A percentile compares a stretch with the other conserved stretches of the same genome.
These are phyloP conservation scores for Tetropium fuscum DNA, from an alignment of 2,888 invertebrate genomes.

Conservation along the genomic window DNA sequence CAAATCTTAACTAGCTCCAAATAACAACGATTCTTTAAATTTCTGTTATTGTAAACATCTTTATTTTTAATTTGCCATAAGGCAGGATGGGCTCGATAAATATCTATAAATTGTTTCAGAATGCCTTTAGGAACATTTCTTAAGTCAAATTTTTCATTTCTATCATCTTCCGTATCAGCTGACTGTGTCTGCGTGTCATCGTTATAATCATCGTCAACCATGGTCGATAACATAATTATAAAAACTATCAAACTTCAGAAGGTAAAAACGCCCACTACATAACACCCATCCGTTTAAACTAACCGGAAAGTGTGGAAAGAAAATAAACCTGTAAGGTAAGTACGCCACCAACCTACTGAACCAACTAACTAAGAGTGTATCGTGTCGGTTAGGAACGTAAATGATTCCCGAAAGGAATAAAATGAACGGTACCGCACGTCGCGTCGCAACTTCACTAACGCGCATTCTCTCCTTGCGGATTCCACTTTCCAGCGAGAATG, in stretches of 20 bases:
- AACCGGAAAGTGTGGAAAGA: neutral
- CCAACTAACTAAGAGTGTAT: neutral
- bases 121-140: constrained; percentile 2
- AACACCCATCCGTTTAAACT: too few species aligned
- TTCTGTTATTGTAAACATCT: constrained; percentile 1
- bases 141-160: constrained; percentile 1
- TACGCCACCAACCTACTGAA: neutral
- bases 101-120: constrained; percentile 10
- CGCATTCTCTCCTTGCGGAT: neutral
- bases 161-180: constrained; percentile 5
- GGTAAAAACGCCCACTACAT: neutral
- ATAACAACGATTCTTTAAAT: constrained; percentile 1
- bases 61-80: constrained; percentile 5
- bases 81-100: constrained; percentile 2
- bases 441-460: neutral
- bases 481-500: too few species aligned
- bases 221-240: neutral
- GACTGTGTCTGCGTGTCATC: constrained; percentile 2
- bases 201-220: neutral
- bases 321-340: neutral
- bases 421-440: neutral
- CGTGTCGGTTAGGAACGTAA: too few species aligned
- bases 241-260: too few species aligned
- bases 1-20: constrained; percentile 6
- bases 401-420: neutral